Percentiles rank a stretch among this genome's conserved stretches.
Conservation (phyloP, 2,888 invertebrate genomes). For the Eledone cirrhosa region DNA sequence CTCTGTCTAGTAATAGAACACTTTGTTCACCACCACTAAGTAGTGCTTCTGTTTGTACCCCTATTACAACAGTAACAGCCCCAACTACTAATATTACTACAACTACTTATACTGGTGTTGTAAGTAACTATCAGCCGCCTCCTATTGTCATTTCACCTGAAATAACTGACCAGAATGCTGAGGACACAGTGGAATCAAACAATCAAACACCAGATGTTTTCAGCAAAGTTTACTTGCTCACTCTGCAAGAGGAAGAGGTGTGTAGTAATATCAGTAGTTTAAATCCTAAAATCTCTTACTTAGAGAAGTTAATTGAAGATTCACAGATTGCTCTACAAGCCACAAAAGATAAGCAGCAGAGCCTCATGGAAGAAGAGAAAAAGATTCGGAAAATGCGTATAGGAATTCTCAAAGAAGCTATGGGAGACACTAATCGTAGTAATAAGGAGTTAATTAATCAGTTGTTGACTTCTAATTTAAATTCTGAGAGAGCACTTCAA, state of each 20-base stretch:
- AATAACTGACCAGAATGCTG: too few relatives aligned
- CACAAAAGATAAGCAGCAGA: not conserved
- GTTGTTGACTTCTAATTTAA: too few relatives aligned
- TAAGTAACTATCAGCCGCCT: too few relatives aligned
- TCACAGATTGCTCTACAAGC: constrained; percentile 14
- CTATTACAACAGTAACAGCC: too few relatives aligned
- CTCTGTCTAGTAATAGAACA: too few relatives aligned
- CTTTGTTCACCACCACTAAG: too few relatives aligned
- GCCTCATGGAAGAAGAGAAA: not conserved
- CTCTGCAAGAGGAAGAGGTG: not conserved
- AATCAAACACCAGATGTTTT: not conserved
- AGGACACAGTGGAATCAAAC: too few relatives aligned
- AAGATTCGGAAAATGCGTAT: not conserved
- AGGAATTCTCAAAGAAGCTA: not conserved
- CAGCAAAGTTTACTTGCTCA: not conserved
- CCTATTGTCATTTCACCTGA: too few relatives aligned
- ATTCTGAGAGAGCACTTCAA: too few relatives aligned
- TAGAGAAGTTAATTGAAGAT: constrained; percentile 19
- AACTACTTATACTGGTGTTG: too few relatives aligned
- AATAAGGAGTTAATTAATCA: not conserved
- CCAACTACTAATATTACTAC: too few relatives aligned
- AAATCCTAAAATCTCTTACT: not conserved
- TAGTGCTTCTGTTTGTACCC: too few relatives aligned
- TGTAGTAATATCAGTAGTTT: not conserved
- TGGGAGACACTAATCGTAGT: not conserved